Percentiles rank a stretch among this genome's conserved stretches.
Conservation (phyloP, 2,888 invertebrate genomes). For the Eupithecia insigniata region DNA sequence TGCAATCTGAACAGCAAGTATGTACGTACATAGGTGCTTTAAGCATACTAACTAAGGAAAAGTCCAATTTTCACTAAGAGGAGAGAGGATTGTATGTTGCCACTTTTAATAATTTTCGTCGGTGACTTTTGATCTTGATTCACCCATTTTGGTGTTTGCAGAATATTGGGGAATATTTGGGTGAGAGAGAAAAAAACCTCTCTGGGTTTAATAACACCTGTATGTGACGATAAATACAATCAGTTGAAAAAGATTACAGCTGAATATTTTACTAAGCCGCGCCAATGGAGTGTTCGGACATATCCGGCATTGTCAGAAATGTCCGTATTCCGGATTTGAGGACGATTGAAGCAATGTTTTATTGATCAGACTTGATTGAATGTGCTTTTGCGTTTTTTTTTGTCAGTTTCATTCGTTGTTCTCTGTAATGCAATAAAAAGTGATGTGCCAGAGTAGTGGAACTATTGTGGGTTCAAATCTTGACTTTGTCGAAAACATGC, state of each 20-base stretch:
- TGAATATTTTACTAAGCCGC: conserved; percentile 33
- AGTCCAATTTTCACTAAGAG: no score
- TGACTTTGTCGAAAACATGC: neutral
- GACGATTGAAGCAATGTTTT: conserved; percentile 31
- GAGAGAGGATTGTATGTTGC: no score
- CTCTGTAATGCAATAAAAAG: neutral
- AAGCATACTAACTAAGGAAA: no score
- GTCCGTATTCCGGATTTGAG: conserved; percentile 28
- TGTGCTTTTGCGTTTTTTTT: conserved; percentile 27
- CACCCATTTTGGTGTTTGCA: neutral
- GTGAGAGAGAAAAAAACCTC: neutral
- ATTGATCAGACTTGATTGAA: conserved; percentile 32
- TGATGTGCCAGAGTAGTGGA: neutral
- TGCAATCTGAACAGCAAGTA: no score
- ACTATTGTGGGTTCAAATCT: neutral
- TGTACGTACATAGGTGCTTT: no score
- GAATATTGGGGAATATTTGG: neutral
- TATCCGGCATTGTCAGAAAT: conserved; percentile 23
- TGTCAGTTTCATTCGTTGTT: neutral
- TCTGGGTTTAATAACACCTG: neutral
- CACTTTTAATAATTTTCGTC: neutral
- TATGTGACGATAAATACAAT: neutral
- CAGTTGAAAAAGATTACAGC: conserved; percentile 35
- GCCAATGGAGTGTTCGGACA: conserved; percentile 23
- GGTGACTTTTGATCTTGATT: neutral